Evolutionary conservation across 2,888 invertebrate genomes (phyloP).

Genomic region (Eristalinus aeneus): DNA sequence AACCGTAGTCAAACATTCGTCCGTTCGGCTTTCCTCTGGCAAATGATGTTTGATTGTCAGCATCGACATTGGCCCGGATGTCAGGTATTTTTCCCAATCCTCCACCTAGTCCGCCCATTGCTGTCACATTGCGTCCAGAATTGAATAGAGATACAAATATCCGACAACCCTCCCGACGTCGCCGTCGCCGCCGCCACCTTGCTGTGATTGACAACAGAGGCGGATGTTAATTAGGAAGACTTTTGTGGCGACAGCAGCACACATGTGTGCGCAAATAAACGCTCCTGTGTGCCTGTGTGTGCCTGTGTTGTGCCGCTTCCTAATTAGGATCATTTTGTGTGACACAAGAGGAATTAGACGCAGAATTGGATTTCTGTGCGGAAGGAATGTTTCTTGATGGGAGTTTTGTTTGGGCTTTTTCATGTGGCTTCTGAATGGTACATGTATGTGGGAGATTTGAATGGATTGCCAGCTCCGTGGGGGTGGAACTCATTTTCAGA

Average conservation of each 20-base stretch:
- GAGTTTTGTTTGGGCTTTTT: background rate
- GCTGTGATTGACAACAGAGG: constrained; percentile 51
- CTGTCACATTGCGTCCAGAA: background rate
- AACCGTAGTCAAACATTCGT: constrained; percentile 11
- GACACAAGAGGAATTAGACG: constrained; percentile 8
- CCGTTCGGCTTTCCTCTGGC: constrained; percentile 7
- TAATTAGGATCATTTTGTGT: constrained; percentile 52
- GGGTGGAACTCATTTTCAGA: too few species aligned
- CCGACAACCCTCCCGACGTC: background rate
- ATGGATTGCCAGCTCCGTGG: too few species aligned
- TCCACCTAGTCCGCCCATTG: background rate
- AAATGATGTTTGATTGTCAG: constrained; percentile 52
- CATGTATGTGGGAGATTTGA: background rate
- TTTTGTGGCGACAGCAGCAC: constrained; percentile 28
- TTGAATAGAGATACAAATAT: background rate
- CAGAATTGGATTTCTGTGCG: background rate
- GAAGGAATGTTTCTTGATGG: background rate
- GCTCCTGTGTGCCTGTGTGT: background rate
- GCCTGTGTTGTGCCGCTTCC: constrained; percentile 1
- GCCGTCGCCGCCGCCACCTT: background rate
- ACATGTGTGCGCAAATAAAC: background rate
- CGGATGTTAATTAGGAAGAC: constrained; percentile 61
- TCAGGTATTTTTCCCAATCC: background rate
- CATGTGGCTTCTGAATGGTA: background rate
- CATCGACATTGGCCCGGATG: constrained; percentile 14